phyloP scores from a whole-genome alignment of 2,888 invertebrate species.

The Tetramorium bicarinatum region DNA sequence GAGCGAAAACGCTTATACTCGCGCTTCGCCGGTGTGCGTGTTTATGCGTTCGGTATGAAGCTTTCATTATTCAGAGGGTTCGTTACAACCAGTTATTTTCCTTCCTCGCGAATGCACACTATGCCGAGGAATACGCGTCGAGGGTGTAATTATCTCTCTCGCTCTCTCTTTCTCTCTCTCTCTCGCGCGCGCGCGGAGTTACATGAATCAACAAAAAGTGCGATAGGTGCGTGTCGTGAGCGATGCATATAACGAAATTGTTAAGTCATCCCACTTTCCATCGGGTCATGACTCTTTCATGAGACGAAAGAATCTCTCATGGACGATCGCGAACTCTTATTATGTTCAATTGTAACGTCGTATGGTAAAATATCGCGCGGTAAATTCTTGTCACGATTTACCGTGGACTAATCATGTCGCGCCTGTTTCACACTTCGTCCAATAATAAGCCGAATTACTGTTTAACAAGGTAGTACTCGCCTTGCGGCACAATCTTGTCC shows the following conservation, averaged over 20 bases:
- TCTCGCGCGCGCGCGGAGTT: conserved; percentile 54
- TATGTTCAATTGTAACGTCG: not conserved
- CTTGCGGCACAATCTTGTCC: conserved; percentile 87
- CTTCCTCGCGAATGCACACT: conserved; percentile 52
- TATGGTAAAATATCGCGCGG: not conserved
- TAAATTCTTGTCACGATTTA: not conserved
- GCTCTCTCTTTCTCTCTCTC: conserved; percentile 82
- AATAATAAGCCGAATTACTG: not conserved
- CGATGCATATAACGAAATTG: conserved; percentile 43
- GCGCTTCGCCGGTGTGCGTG: conserved; percentile 64
- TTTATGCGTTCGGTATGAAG: conserved; percentile 71
- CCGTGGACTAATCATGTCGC: not conserved
- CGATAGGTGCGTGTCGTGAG: conserved; percentile 41
- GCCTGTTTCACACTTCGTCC: not conserved
- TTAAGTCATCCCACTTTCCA: conserved; percentile 40
- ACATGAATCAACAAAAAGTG: conserved; percentile 54
- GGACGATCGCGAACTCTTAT: conserved; percentile 17
- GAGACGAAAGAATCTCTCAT: conserved; percentile 9
- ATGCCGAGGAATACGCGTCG: conserved; percentile 35
- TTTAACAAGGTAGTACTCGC: conserved; percentile 78
- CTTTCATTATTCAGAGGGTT: conserved; percentile 70
- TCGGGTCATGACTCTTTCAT: conserved; percentile 45
- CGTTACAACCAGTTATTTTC: conserved; percentile 69
- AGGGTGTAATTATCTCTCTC: conserved; percentile 81
- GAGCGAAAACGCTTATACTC: conserved; percentile 67